Conservation (phyloP, 92 coral and sea anemone species). For the Virgularia gustaviana region DNA sequence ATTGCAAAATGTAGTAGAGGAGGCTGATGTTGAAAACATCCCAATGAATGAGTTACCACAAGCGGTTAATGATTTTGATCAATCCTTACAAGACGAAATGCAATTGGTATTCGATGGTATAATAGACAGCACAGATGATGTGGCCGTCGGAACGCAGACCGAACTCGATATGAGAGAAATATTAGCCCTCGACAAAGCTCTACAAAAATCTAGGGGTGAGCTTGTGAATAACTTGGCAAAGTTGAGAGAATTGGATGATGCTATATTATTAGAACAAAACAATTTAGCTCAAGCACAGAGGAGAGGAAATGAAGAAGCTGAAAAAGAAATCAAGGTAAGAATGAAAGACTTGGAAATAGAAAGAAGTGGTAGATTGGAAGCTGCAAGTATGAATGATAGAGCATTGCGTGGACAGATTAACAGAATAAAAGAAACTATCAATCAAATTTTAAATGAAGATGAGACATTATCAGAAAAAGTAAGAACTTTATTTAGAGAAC, state of each 20-base stretch:
- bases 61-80: too few relatives aligned
- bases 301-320: too few relatives aligned
- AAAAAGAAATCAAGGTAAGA: background rate
- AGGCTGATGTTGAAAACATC: too few relatives aligned
- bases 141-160: too few relatives aligned
- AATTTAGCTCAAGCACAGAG: too few relatives aligned
- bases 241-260: background rate
- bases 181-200: slow-evolving; percentile 5
- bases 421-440: background rate
- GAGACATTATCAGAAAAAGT: background rate
- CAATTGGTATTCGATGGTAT: too few relatives aligned
- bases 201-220: slow-evolving; percentile 4
- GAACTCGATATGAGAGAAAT: slow-evolving; percentile 18
- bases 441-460: background rate
- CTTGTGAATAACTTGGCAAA: slow-evolving; percentile 4
- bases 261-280: too few relatives aligned
- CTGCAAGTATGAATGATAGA: background rate
- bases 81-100: too few relatives aligned
- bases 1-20: too few relatives aligned
- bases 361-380: background rate
- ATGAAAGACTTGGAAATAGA: slow-evolving; percentile 1
- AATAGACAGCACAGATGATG: too few relatives aligned
- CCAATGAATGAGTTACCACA: too few relatives aligned
- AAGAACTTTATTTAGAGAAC: background rate
- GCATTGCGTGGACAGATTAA: slow-evolving; percentile 5